phyloP scores from a whole-genome alignment of 2,888 invertebrate genomes.

The Pollenia labialis region DNA sequence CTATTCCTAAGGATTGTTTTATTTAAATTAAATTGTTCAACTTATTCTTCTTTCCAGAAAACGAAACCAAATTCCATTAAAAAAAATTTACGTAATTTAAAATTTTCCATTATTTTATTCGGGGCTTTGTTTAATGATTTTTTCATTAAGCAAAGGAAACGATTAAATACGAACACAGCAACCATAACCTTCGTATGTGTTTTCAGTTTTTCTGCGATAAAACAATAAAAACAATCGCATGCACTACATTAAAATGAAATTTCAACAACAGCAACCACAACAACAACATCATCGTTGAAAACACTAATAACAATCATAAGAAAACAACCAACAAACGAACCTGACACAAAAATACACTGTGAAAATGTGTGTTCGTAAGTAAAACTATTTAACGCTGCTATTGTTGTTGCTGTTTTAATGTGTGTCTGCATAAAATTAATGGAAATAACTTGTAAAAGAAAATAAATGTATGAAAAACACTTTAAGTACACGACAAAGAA shows the following conservation, averaged over 20 bases:
- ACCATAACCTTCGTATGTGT: constrained; percentile 61
- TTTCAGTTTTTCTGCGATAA: constrained; percentile 66
- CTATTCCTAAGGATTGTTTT: neutral
- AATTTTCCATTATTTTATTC: constrained; percentile 38
- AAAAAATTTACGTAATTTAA: constrained; percentile 34
- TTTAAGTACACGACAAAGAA: constrained; percentile 9
- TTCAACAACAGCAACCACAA: constrained; percentile 27
- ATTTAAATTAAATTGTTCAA: too few relatives aligned
- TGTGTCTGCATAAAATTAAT: constrained; percentile 60
- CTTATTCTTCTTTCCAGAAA: neutral
- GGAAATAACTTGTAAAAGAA: constrained; percentile 68
- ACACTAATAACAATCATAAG: constrained; percentile 3
- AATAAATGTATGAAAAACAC: constrained; percentile 25
- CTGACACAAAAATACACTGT: constrained; percentile 43
- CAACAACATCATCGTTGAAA: neutral
- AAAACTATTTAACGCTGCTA: neutral
- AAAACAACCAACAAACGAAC: constrained; percentile 50
- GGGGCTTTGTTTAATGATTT: constrained; percentile 25
- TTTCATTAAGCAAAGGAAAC: constrained; percentile 66
- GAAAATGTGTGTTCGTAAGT: neutral
- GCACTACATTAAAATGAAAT: constrained; percentile 37
- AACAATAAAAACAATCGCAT: constrained; percentile 57
- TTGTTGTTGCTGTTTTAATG: constrained; percentile 20
- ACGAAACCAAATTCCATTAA: neutral
- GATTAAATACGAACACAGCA: constrained; percentile 67